These are phyloP conservation scores for Oligia latruncula DNA, from an alignment of 2,888 invertebrate species.

Conservation along the genomic window DNA sequence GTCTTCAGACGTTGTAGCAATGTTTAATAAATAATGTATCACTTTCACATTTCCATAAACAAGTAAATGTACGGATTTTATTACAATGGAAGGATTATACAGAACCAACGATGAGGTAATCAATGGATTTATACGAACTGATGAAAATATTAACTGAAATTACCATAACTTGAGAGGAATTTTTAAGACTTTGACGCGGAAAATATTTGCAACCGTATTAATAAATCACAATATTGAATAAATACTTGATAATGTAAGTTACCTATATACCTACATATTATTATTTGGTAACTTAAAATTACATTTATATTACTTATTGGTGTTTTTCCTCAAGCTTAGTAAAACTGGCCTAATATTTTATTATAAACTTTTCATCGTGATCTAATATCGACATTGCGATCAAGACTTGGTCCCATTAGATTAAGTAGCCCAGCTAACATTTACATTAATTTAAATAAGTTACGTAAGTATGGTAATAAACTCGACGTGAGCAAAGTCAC, in stretches of 20 bases:
- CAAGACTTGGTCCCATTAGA: background rate
- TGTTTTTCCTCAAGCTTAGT: background rate
- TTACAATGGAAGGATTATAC: slow-evolving; percentile 28
- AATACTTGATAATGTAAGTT: background rate
- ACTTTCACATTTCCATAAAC: slow-evolving; percentile 54
- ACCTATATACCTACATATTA: background rate
- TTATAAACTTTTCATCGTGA: slow-evolving; percentile 6
- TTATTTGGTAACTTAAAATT: background rate
- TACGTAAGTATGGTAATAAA: slow-evolving; percentile 42
- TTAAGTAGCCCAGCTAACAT: slow-evolving; percentile 1
- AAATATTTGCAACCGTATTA: slow-evolving; percentile 10
- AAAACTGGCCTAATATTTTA: background rate
- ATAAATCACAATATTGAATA: slow-evolving; percentile 1
- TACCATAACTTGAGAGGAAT: slow-evolving; percentile 2
- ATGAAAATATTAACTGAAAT: slow-evolving; percentile 18
- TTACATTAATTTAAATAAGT: slow-evolving; percentile 28
- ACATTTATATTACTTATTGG: background rate
- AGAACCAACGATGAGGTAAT: slow-evolving; percentile 24
- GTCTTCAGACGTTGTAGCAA: slow-evolving; percentile 17
- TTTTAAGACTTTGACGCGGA: background rate
- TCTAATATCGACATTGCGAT: background rate
- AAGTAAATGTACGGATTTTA: slow-evolving; percentile 42
- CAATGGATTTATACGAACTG: background rate
- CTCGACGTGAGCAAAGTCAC: slow-evolving; percentile 60
- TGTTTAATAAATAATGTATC: slow-evolving; percentile 29